Evolutionary conservation across 2,888 invertebrate species (phyloP), one percentile per base, ranked within the genome.

Genomic region (Hypolimnas misippus): DNA sequence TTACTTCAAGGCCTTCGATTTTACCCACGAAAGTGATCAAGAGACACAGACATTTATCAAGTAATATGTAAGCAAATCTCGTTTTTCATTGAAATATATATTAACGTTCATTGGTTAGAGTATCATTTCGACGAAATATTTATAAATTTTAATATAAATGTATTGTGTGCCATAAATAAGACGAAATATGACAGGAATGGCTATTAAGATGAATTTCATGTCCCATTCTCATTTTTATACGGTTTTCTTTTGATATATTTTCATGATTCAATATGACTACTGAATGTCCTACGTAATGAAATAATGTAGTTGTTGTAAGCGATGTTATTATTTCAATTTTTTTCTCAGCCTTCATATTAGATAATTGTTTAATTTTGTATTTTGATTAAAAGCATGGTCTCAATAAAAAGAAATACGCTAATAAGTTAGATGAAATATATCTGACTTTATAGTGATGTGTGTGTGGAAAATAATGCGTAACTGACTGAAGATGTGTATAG

Each of bases 91-190:
- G 0, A 46, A 21, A 21, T 44, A 19, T 19, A 10, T 17, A 50
- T 14, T 25, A 40, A 38, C 12, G 12, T 6, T 19, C 40, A 50
- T 50, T 40, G 50, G 38, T 14, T 29, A 33, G 25, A 42, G 31
- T 29, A 12, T 17, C 40, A 14, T 42, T 49, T 29, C 49, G n/a
- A 50, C 14, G 55, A 58, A 42, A 57, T 60, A 46, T 55, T 42
- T 54, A 57, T 58, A 51, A 51, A 63, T 46, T 57, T 62, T 63
- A 57, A 60, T 65, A 57, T 57, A 54, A 62, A 72, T 68, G 77
- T 76, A 77, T 78, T 76, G 71, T 66, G 57, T 33, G 59, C 52
- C 17, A 62, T 62, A 62, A 58, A 62, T 58, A 63, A 57, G 46
- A 51, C 56, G 58, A 59, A 63, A 59, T 59, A 52, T 42, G 62